Conservation (phyloP, 2,797 vertebrate species). For the Ptychadena robeensis region DNA sequence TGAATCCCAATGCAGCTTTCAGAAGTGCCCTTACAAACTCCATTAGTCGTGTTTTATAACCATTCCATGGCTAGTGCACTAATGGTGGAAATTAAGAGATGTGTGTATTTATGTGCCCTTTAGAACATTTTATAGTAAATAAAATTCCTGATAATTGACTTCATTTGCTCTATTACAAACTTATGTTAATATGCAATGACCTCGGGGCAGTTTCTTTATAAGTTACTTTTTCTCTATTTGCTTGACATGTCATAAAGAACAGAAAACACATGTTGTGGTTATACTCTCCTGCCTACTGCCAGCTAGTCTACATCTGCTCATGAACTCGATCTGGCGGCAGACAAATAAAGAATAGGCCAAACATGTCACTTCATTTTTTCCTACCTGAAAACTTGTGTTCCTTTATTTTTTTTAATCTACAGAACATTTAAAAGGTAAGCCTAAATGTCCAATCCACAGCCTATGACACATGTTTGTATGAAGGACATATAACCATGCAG, state of each 20-base stretch:
- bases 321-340: slow-evolving; percentile 52
- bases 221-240: slow-evolving; percentile 50
- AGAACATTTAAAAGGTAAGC: slow-evolving; percentile 29
- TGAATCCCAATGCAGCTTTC: background rate
- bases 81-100: slow-evolving; percentile 23
- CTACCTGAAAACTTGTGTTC: slow-evolving; percentile 54
- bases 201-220: slow-evolving; percentile 42
- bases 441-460: background rate
- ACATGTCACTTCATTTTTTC: slow-evolving; percentile 58
- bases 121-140: slow-evolving; percentile 40
- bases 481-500: slow-evolving; percentile 11
- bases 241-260: slow-evolving; percentile 62
- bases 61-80: background rate
- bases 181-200: slow-evolving; percentile 41
- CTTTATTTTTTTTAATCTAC: slow-evolving; percentile 43
- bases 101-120: slow-evolving; percentile 8
- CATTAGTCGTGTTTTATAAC: background rate
- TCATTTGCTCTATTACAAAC: slow-evolving; percentile 42
- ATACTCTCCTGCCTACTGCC: slow-evolving; percentile 42
- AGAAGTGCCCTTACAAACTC: background rate
- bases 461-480: slow-evolving; percentile 41
- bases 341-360: slow-evolving; percentile 54
- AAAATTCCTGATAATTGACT: slow-evolving; percentile 25
- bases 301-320: slow-evolving; percentile 54
- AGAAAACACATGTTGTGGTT: slow-evolving; percentile 60